Base-by-base conservation (phyloP, 2,888 invertebrate species). In the Morpho helenor region DNA sequence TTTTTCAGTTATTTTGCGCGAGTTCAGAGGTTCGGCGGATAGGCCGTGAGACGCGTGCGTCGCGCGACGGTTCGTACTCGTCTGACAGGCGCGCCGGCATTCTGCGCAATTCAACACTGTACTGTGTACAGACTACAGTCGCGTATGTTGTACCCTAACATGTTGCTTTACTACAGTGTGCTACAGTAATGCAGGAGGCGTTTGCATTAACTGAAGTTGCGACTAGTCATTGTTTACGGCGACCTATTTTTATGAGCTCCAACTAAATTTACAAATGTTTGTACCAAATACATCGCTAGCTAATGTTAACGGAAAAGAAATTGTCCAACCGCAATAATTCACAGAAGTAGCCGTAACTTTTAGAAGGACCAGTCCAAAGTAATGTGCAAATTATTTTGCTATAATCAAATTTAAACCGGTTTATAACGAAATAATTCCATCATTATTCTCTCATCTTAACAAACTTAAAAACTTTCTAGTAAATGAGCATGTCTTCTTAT, bases 101-200 rank as follows among this genome's bases (percentile, higher is more conserved):
- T 79, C 83, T 87, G 86, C 86, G 87, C 87, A 85, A 75, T 84
- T 73, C 74, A 70, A 74, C 73, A 69, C 70, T 55, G 52, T 61
- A 46, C 16, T 16, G 16, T 16, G 16, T 16, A 16, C 16, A 16
- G 16, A 16, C 16, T 16, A 16, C 48, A 31, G 44, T 52, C 16
- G 39, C 49, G 52, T 48, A 48, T 45, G 53, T 54, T 47, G 40
- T 43, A 43, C 51, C 39, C 39, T 40, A 58, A 61, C 59, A 49
- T 61, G 61, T 61, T 56, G 61, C 61, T 59, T 31, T 66, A 66
- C 61, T 66, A 67, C 56, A 56, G 55, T 57, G 56, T 59, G 57
- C 50, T 72, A 64, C 68, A 56, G 62, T 65, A 68, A 64, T 57
- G 58, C 71, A 74, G 75, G 72, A 69, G 31, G 71, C 56, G 52